Percentiles rank a stretch among this genome's conserved stretches.
These are phyloP conservation scores for Pseudochirops cupreus DNA, from an alignment of 2,797 vertebrate genomes.

Conservation along the genomic window DNA sequence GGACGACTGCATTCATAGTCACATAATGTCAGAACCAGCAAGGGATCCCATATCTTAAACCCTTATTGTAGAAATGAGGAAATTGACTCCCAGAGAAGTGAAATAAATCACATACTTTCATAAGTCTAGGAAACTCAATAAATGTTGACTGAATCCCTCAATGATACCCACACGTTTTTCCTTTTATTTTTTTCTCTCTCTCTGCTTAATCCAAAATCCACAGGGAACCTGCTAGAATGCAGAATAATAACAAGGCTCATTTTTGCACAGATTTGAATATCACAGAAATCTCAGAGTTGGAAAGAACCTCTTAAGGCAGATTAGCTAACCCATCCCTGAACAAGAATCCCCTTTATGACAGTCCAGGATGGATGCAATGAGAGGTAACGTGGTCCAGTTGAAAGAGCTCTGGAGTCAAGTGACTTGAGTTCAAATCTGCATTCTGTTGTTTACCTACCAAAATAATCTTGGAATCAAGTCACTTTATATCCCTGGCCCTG, in stretches of 20 bases:
- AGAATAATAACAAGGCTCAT: constrained; percentile 29
- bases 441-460: background rate
- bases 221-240: constrained; percentile 25
- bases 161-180: background rate
- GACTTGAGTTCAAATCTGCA: background rate
- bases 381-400: background rate
- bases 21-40: background rate
- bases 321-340: background rate
- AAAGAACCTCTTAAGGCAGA: background rate
- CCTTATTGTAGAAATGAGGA: background rate
- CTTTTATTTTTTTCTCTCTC: background rate
- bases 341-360: background rate
- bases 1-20: background rate
- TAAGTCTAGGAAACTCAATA: background rate
- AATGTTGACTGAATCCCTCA: background rate
- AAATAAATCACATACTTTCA: background rate
- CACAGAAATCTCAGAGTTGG: background rate
- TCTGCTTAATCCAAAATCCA: constrained; percentile 8
- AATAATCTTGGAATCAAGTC: background rate
- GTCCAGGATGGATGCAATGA: background rate
- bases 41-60: background rate
- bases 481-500: background rate
- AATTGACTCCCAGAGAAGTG: background rate
- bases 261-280: constrained; percentile 31
- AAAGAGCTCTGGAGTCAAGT: background rate